A percentile compares a stretch with the other conserved stretches of the same genome.
phyloP scores from a whole-genome alignment of 2,888 invertebrate species.

The Ferrisia virgata region DNA sequence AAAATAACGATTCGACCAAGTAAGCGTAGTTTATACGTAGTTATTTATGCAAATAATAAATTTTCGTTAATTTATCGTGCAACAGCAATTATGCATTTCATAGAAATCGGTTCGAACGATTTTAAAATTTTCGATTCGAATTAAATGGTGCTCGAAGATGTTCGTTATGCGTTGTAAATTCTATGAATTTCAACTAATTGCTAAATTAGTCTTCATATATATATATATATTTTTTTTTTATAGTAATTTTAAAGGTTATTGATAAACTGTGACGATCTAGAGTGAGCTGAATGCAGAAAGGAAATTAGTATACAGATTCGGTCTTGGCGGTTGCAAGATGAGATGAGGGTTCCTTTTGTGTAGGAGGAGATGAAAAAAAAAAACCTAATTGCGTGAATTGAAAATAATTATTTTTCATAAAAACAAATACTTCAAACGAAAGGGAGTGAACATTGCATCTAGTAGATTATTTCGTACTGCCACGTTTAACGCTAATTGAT shows the following conservation, averaged over 20 bases:
- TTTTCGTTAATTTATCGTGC: neutral
- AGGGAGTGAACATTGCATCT: neutral
- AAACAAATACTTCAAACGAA: neutral
- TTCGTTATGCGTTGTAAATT: too few species aligned
- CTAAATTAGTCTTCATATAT: neutral
- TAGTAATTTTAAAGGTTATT: too few species aligned
- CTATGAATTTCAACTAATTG: neutral
- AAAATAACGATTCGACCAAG: neutral
- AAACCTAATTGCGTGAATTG: neutral
- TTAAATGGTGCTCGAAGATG: neutral
- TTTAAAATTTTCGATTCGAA: neutral
- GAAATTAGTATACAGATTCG: too few species aligned
- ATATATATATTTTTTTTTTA: too few species aligned
- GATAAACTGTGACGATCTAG: neutral
- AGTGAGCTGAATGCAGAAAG: neutral
- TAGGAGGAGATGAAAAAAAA: neutral
- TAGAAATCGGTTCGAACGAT: neutral
- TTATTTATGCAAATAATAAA: too few species aligned
- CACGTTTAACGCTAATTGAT: neutral
- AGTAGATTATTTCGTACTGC: neutral
- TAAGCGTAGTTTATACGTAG: neutral
- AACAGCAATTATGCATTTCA: neutral
- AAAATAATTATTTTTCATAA: neutral
- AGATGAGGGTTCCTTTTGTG: neutral
- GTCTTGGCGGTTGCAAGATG: too few species aligned